Evolutionary conservation across 2,888 invertebrate species (phyloP), one percentile per base, ranked within the genome.

Genomic region (Drosophila flavopinicola): DNA sequence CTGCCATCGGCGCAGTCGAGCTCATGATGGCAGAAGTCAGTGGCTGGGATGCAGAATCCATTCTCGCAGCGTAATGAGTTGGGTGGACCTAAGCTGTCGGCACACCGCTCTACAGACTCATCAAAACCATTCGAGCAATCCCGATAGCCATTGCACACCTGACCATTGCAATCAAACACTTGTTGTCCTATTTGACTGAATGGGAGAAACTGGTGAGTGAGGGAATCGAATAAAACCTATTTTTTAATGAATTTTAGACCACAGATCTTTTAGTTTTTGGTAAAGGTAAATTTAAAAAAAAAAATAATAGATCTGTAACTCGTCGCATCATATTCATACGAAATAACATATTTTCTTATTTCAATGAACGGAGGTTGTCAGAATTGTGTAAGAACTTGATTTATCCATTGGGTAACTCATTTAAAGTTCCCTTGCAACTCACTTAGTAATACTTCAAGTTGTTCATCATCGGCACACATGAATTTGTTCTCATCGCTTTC

Each of bases 91-190:
- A 6, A 1, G 6, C 45, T 11, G 20, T 72, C 66, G 10, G 72
- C 56, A 38, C 90, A 90, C 9, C 78, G 45, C 3, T 75, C 68
- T 0, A 67, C 41, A 2, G 52, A 75, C 63, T 89, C 89, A 66
- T 89, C 89, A 0, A 74, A 75, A 10, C 65, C 68, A 61, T 88
- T 82, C 0, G 9, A 0, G 39, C 89, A 89, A 32, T 90, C 51
- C 0, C 23, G 9, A 3, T 6, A 3, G 0, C 89, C 88, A 65
- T 89, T 71, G 30, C 88, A 89, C 3, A 69, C 32, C 10, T 63
- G 37, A 27, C 78, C n/a, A n/a, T n/a, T 74, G 49, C 42, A 45
- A 25, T 15, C 15, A 71, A 1, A 23, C 69, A 71, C 6, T 11
- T 35, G 0, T 6, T 1, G 2, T 6, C 11, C 0, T 35, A 58